Base-by-base conservation (phyloP, 2,797 vertebrate species). In the Hyperoplus immaculatus region DNA sequence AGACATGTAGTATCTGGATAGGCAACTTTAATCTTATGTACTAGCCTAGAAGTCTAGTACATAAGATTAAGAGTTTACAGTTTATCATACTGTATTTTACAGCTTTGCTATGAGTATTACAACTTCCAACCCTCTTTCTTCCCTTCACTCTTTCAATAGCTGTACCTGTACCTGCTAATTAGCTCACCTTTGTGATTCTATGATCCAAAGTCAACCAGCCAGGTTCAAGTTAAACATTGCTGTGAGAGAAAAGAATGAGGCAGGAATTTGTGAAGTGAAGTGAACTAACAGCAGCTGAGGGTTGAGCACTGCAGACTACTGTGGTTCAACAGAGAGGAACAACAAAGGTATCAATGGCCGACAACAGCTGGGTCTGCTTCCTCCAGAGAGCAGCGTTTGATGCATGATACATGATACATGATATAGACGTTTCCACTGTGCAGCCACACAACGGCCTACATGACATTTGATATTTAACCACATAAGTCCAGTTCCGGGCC, bases 361-460 rank as follows among this genome's bases (percentile, higher is more conserved):
- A 65, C 83, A 92, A 89, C 92, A 93, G 92, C 90, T 93, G 88
- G 83, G 76, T 77, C 87, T 78, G 77, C 87, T 91, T 93, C 89
- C 92, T 88, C 88, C 74, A 74, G 49, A 91, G 62, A 89, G 83
- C 54, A 29, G 63, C 7, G 14, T 82, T 75, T 85, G 83, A 90
- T 73, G 78, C 75, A 89, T 83, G 72, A 45, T 89, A 90, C 75
- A 89, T 83, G 72, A 45, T 89, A 90, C 62, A 69, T 16, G 78
- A 91, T 89, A 91, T 68, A 57, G 72, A 72, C 78, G 70, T 78
- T 77, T 87, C 74, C 68, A 77, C 72, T 62, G 72, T 73, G 74
- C 67, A 81, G 75, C 79, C 71, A 73, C 69, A 81, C 80, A 77
- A 77, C 80, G 86, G 81, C 79, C 74, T 69, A 80, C 85, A 73